Conservation (phyloP, 2,797 vertebrate species). For the Pyrocephalus nanus region DNA sequence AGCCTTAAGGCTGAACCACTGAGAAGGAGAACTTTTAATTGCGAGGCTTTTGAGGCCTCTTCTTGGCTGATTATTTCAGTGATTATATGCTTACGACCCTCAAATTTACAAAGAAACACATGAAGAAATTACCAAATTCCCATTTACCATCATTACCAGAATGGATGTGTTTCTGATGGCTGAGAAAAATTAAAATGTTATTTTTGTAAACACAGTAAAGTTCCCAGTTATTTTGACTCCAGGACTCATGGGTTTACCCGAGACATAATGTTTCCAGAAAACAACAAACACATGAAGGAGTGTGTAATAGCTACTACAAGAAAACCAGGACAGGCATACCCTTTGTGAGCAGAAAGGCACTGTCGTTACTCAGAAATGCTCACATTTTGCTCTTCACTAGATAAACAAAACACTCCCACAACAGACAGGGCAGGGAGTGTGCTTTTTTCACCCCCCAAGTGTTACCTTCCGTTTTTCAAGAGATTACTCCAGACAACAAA, state of each 20-base stretch:
- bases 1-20: not conserved
- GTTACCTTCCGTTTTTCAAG: not conserved
- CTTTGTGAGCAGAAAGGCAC: constrained; percentile 2
- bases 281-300: not conserved
- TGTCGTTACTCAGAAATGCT: not conserved
- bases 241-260: not conserved
- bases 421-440: not conserved
- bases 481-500: not conserved
- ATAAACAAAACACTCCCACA: constrained; percentile 1
- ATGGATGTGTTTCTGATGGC: not conserved
- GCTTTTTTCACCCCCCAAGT: not conserved
- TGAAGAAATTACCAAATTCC: not conserved
- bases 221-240: not conserved
- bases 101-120: not conserved
- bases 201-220: not conserved
- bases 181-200: not conserved
- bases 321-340: not conserved
- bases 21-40: not conserved
- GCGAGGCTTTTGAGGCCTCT: not conserved
- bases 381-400: not conserved
- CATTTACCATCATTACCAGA: not conserved
- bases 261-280: not conserved
- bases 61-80: not conserved
- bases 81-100: fast-evolving
- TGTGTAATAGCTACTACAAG: not conserved